phyloP scores from a whole-genome alignment of 1,140 invertebrate species.

The Zaprionus davidi region DNA sequence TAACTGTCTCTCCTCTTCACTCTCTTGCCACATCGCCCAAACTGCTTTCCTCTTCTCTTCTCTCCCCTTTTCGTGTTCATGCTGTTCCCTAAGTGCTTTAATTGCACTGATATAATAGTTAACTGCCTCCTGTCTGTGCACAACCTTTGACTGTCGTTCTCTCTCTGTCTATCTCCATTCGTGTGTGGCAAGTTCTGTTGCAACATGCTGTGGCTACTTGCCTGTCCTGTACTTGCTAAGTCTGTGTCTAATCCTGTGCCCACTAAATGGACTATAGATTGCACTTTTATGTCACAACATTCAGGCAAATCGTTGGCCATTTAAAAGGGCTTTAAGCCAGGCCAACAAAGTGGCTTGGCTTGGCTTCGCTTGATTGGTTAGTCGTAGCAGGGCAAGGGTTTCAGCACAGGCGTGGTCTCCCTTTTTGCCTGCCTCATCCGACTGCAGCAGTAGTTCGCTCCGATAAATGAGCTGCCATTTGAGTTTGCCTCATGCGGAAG shows the following conservation, averaged over 20 bases:
- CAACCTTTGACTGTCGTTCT: neutral
- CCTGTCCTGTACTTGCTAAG: constrained; percentile 21
- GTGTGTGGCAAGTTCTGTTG: constrained; percentile 24
- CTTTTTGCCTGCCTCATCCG: neutral
- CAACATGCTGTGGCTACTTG: constrained; percentile 59
- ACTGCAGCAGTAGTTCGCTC: constrained; percentile 20
- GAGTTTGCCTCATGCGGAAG: constrained; percentile 39
- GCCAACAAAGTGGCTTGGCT: constrained; percentile 41
- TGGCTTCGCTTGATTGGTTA: constrained; percentile 13
- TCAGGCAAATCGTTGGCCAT: constrained; percentile 75
- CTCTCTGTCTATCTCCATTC: neutral
- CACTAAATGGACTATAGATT: constrained; percentile 71
- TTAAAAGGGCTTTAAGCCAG: constrained; percentile 68
- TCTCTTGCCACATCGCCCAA: neutral
- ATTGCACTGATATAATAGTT: constrained; percentile 4
- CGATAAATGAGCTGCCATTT: constrained; percentile 76
- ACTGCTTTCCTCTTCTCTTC: too few relatives aligned
- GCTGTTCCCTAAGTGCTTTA: neutral
- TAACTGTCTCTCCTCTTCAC: neutral
- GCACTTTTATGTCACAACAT: constrained; percentile 77
- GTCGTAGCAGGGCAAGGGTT: neutral
- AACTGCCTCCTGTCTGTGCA: neutral
- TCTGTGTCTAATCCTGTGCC: constrained; percentile 52
- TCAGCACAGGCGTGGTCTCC: neutral
- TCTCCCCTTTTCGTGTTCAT: neutral